A percentile compares a stretch with the other conserved stretches of the same genome.
Conservation (phyloP, 2,797 vertebrate species). For the Nyctibius grandis region DNA sequence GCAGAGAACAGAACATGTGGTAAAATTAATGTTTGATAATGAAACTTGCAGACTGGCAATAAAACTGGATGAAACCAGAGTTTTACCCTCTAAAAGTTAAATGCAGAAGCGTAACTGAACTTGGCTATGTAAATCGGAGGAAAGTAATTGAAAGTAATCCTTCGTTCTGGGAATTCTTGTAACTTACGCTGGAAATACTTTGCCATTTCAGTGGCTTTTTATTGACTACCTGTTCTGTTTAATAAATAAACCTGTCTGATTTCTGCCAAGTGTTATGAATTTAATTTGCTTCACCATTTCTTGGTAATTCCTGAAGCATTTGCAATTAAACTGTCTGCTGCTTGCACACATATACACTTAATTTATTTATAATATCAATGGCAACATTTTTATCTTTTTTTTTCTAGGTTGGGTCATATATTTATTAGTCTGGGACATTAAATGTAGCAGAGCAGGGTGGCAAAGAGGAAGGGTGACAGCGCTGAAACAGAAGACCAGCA, state of each 20-base stretch:
- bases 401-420: neutral
- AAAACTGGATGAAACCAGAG: neutral
- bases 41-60: neutral
- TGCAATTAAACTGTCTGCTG: neutral
- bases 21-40: neutral
- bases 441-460: neutral
- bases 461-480: neutral
- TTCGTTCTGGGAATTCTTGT: neutral
- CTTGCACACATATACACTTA: neutral
- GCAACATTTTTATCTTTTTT: neutral
- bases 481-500: neutral
- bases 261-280: neutral
- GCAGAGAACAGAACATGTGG: neutral
- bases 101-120: neutral
- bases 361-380: neutral
- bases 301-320: neutral
- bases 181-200: conserved; percentile 6
- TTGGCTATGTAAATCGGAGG: neutral
- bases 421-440: neutral
- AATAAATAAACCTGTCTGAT: neutral
- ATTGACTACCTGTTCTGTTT: neutral
- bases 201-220: conserved; percentile 1
- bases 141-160: neutral
- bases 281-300: neutral
- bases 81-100: neutral